Evolutionary conservation across 1,140 invertebrate species (phyloP).

Genomic region (Fopius arisanus): DNA sequence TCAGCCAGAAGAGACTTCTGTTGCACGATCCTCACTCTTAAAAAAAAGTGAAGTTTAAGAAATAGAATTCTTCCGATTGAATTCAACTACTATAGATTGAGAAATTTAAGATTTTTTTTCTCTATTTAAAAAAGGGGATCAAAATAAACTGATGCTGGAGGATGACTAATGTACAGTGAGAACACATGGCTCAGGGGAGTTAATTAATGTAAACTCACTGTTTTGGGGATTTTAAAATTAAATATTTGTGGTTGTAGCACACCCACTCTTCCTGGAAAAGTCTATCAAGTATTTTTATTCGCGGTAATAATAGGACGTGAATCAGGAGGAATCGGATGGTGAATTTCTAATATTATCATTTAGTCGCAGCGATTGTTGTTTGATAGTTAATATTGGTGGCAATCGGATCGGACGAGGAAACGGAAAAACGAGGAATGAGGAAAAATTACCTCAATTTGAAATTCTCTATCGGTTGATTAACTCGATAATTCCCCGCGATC

Average conservation of each 20-base stretch:
- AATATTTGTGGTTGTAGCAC: not conserved
- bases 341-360: not conserved
- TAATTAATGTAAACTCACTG: conserved; percentile 5
- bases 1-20: conserved; percentile 58
- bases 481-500: conserved; percentile 61
- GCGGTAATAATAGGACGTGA: not conserved
- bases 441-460: conserved; percentile 60
- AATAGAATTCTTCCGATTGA: no score
- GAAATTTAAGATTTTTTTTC: no score
- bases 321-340: not conserved
- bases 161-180: not conserved
- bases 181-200: conserved; percentile 37
- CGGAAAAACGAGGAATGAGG: not conserved
- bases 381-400: no score
- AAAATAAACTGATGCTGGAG: not conserved
- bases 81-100: no score
- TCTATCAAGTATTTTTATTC: not conserved
- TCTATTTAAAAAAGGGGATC: conserved; percentile 35
- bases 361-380: not conserved
- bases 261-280: not conserved
- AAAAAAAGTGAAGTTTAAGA: no score
- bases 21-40: conserved; percentile 58
- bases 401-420: not conserved
- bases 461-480: conserved; percentile 62
- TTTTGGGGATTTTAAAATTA: not conserved